Conservation (phyloP, 2,113 vertebrate genomes). For the Cyphomyrus plagiostoma region DNA sequence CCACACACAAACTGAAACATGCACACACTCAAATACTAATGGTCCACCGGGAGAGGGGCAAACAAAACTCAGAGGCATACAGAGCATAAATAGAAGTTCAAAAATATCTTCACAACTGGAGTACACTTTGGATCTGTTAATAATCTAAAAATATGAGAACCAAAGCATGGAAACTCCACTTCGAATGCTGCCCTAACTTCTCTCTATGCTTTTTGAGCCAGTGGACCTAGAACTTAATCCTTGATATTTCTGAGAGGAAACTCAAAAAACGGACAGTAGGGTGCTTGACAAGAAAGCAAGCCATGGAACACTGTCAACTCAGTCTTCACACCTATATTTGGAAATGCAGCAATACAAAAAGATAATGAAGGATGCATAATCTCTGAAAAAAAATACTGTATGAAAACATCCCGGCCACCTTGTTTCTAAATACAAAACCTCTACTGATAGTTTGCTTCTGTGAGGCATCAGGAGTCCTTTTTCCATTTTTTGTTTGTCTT, state of each 20-base stretch:
- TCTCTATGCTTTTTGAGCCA: conserved; percentile 18
- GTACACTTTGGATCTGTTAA: conserved; percentile 43
- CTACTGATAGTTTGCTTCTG: conserved; percentile 88
- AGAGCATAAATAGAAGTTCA: conserved; percentile 51
- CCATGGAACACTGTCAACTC: conserved; percentile 35
- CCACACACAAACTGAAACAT: conserved; percentile 41
- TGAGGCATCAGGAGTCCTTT: conserved; percentile 98
- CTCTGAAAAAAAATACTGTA: conserved; percentile 73
- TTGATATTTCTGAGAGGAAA: conserved; percentile 41
- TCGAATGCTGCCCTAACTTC: neutral
- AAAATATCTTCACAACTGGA: conserved; percentile 44
- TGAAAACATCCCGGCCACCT: conserved; percentile 99
- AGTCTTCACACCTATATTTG: conserved; percentile 88
- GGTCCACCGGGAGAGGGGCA: conserved; percentile 45
- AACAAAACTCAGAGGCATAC: conserved; percentile 43
- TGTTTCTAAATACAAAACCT: conserved; percentile 99
- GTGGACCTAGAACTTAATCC: conserved; percentile 36
- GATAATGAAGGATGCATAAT: conserved; percentile 93
- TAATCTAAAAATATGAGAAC: conserved; percentile 35
- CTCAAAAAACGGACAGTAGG: neutral
- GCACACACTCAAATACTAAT: conserved; percentile 30
- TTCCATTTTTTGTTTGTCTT: conserved; percentile 52
- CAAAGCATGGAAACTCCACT: conserved; percentile 22
- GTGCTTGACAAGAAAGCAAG: conserved; percentile 26
- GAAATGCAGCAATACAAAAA: conserved; percentile 95